A percentile compares a stretch with the other conserved stretches of the same genome.
phyloP scores from a whole-genome alignment of 1,140 invertebrate species.

The Anastrepha ludens region DNA sequence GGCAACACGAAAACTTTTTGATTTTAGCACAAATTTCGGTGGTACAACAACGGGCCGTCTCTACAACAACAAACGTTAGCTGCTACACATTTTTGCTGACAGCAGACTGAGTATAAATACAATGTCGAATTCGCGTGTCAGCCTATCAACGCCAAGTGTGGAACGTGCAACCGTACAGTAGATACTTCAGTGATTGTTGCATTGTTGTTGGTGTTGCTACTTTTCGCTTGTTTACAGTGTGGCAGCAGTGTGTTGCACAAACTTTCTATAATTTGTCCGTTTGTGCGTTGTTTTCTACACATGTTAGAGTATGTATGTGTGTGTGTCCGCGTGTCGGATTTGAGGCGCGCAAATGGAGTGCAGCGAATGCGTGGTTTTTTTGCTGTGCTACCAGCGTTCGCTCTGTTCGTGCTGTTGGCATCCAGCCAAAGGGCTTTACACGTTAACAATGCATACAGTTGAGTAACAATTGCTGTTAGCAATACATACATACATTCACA shows the following conservation, averaged over 20 bases:
- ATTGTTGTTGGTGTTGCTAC: slow-evolving; percentile 18
- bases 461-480: slow-evolving; percentile 32
- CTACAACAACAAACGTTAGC: background rate
- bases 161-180: background rate
- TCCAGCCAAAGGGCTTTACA: slow-evolving; percentile 24
- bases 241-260: slow-evolving; percentile 29
- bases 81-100: background rate
- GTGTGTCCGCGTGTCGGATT: background rate
- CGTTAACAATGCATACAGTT: slow-evolving; percentile 7
- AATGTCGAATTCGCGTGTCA: slow-evolving; percentile 32
- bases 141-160: slow-evolving; percentile 41
- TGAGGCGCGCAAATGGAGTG: background rate
- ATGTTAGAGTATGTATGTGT: background rate
- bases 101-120: background rate
- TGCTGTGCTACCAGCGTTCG: background rate
- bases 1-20: slow-evolving; percentile 28
- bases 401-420: background rate
- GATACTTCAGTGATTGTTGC: background rate
- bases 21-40: slow-evolving; percentile 19
- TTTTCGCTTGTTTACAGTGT: background rate
- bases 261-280: background rate
- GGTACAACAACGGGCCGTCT: background rate
- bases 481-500: background rate
- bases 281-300: background rate
- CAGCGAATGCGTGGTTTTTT: background rate